Evolutionary conservation across 2,113 vertebrate species (phyloP).

Genomic region (Bungarus multicinctus): DNA sequence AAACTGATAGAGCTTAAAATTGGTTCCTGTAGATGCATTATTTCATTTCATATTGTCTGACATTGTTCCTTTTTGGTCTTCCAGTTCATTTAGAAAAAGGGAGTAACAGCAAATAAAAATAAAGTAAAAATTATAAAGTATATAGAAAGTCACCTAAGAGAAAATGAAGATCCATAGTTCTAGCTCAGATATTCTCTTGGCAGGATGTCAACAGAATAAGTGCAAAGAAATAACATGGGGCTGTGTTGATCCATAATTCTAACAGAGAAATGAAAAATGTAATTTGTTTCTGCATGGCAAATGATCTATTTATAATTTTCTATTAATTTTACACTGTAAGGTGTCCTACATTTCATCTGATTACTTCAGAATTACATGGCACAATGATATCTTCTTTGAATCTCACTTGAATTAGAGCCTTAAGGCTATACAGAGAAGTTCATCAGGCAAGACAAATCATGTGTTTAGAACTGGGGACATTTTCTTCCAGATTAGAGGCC

Average conservation of each 20-base stretch:
- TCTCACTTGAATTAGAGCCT: background rate
- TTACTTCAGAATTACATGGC: background rate
- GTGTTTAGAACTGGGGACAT: background rate
- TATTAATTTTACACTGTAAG: background rate
- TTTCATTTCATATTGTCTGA: background rate
- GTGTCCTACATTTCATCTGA: background rate
- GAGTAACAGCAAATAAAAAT: background rate
- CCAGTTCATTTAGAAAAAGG: background rate
- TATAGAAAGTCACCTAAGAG: background rate
- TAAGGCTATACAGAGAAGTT: background rate
- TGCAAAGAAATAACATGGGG: background rate
- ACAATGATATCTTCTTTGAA: background rate
- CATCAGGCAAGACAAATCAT: background rate
- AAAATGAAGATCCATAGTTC: background rate
- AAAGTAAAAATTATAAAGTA: background rate
- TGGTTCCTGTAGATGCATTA: background rate
- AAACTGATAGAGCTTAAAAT: background rate
- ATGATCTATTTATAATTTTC: background rate
- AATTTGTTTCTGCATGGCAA: background rate
- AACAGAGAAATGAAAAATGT: background rate
- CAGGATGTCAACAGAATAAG: background rate
- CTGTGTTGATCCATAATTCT: background rate
- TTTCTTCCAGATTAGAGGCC: background rate
- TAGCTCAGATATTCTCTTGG: background rate
- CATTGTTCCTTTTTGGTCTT: background rate